Base-by-base conservation (phyloP, 2,113 vertebrate genomes). In the Rissa tridactyla region DNA sequence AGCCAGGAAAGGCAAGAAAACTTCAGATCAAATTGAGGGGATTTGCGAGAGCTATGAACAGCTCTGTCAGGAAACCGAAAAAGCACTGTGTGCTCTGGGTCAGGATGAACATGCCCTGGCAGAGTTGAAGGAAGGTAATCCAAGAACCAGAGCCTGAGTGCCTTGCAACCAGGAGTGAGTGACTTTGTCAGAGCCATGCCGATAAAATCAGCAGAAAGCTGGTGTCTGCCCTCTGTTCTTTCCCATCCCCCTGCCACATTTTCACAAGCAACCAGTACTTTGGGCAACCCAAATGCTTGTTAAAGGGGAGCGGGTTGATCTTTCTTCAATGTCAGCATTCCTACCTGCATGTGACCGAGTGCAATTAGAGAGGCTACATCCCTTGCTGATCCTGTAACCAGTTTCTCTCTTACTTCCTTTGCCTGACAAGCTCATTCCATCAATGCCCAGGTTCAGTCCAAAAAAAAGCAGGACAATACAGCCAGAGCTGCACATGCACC, bases 141-240 rank as follows among this genome's bases (percentile, higher is more conserved):
- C 36, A 78, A 91, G n/a, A 86, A 80, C 12, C 38, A 73, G 38
- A 51, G 46, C 47, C 3, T 69, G n/a, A 76, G 49, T 27, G 30
- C 66, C 73, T 84, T 82, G 40, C 61, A 94, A 72, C 40, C 34
- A 76, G 66, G 10, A 92, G 13, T 38, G 17, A 87, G 60, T 38
- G 30, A 64, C 75, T 85, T 88, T 51, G 32, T 61, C 52, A 87
- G 49, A 94, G 25, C 30, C 47, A 66, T 20, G 21, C 72, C 86
- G 72, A 88, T 84, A 91, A 94, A 89, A 88, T 62, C 92, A 94
- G 73, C 46, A 92, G 81, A 84, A 81, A 84, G 36, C 65, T 29
- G 69, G 23, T 42, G 13, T 84, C 57, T 95, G 70, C 55, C 36
- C 70, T 78, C 69, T 27, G 8, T 21, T 66, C 38, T 36, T 27